Percentiles rank a stretch among this genome's conserved stretches.
Conservation (phyloP, 2,888 invertebrate species). For the Anorthoa munda region DNA sequence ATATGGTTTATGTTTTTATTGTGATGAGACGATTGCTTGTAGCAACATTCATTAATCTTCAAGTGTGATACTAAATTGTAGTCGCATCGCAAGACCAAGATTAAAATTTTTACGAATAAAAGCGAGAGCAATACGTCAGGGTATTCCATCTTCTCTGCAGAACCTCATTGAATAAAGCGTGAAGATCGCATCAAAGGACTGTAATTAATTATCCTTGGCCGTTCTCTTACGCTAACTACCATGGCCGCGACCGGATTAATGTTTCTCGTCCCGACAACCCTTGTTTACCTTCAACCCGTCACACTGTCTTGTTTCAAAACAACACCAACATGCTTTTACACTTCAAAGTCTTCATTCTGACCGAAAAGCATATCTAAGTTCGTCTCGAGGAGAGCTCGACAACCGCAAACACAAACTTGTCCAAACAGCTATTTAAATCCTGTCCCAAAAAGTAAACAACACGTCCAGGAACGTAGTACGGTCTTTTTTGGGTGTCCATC, state of each 20-base stretch:
- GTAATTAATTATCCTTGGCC: slow-evolving; percentile 55
- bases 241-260: slow-evolving; percentile 64
- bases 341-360: slow-evolving; percentile 26
- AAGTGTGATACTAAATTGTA: slow-evolving; percentile 18
- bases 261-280: slow-evolving; percentile 67
- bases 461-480: slow-evolving; percentile 67
- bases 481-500: slow-evolving; percentile 74
- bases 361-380: slow-evolving; percentile 4
- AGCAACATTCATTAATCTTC: slow-evolving; percentile 40
- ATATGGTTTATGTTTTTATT: slow-evolving; percentile 1
- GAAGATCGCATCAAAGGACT: slow-evolving; percentile 55
- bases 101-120: slow-evolving; percentile 40
- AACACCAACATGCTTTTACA: slow-evolving; percentile 45
- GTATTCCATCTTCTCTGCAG: slow-evolving; percentile 35
- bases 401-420: slow-evolving; percentile 58
- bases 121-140: slow-evolving; percentile 31
- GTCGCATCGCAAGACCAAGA: slow-evolving; percentile 27
- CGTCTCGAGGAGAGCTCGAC: neutral
- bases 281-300: slow-evolving; percentile 67
- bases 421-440: slow-evolving; percentile 73
- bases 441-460: slow-evolving; percentile 73
- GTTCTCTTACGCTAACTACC: slow-evolving; percentile 52
- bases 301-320: slow-evolving; percentile 60
- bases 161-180: slow-evolving; percentile 50
- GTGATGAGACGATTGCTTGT: slow-evolving; percentile 17